Evolutionary conservation across 1,140 invertebrate species (phyloP), one percentile per base, ranked within the genome.

Genomic region (Trichonephila clavata): DNA sequence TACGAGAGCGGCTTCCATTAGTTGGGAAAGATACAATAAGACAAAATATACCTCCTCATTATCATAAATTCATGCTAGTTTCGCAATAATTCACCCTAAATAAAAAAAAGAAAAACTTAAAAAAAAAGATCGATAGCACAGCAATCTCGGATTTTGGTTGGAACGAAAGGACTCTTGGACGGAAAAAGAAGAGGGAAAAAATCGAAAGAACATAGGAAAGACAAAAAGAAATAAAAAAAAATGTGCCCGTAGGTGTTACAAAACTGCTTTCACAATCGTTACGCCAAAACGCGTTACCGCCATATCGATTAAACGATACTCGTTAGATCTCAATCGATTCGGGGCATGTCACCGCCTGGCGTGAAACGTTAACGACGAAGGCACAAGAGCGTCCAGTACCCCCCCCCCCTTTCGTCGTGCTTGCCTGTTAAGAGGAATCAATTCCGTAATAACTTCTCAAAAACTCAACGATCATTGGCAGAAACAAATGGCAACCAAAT

Each of bases 291-390:
- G 81, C 71, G 77, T 90, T 90, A 81, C 89, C 43, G 65, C 77
- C 43, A 61, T 92, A 84, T 92, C 90, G 90, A 92, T 92, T 92
- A 92, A 92, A 63, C 90, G 90, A 92, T 92, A 92, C 90, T 92
- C 90, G 90, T 92, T 92, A 92, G 90, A 92, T 92, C 77, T 83
- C 80, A 92, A 92, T 92, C 90, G 90, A 92, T 92, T 92, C 20
- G 80, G 80, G 60, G 81, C 60, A 84, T 92, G 90, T 92, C 90
- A 92, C 90, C 59, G 90, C 80, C 90, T 92, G 90, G 90, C 57
- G 90, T 80, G 80, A 84, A 84, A 92, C 90, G 90, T 84, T 92
- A 92, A 92, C 90, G 90, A 92, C 80, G 32, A 71, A 43, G 86
- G 63, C 71, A 18, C 71, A 77, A 77, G 71, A 77, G 27, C 83